A percentile compares a stretch with the other conserved stretches of the same genome.
Evolutionary conservation across 2,797 vertebrate species (phyloP).

Genomic region (Cryptoblepharus egeriae): DNA sequence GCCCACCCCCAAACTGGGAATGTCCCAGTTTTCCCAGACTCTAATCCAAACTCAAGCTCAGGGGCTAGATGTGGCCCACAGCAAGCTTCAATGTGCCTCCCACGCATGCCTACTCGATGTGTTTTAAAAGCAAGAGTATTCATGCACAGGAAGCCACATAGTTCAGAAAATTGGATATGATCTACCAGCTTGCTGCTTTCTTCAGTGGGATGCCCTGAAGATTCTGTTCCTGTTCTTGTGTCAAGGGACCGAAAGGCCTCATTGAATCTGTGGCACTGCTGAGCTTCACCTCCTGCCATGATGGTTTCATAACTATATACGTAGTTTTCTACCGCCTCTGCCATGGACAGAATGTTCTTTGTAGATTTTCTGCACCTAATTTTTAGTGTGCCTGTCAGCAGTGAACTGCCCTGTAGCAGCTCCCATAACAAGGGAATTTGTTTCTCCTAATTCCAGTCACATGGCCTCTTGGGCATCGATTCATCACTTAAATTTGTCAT

Average conservation of each 20-base stretch:
- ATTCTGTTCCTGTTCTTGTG: slow-evolving; percentile 58
- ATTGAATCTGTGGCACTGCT: slow-evolving; percentile 56
- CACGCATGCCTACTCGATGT: too few relatives aligned
- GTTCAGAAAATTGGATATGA: slow-evolving; percentile 34
- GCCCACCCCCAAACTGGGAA: too few relatives aligned
- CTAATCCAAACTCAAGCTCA: too few relatives aligned
- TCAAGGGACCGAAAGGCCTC: slow-evolving; percentile 50
- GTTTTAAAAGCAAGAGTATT: too few relatives aligned
- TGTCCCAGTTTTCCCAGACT: too few relatives aligned
- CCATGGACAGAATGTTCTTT: slow-evolving; percentile 64
- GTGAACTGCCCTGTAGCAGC: slow-evolving; percentile 69
- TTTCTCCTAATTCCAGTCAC: slow-evolving; percentile 71
- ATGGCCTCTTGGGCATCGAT: slow-evolving; percentile 73
- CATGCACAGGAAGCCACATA: too few relatives aligned
- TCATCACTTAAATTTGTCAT: slow-evolving; percentile 75
- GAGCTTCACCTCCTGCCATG: slow-evolving; percentile 67
- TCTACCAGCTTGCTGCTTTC: slow-evolving; percentile 53
- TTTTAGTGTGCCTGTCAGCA: slow-evolving; percentile 68
- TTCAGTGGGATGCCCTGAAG: slow-evolving; percentile 43
- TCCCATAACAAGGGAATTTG: slow-evolving; percentile 71
- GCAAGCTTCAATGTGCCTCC: too few relatives aligned
- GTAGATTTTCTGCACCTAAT: slow-evolving; percentile 63
- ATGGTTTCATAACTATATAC: slow-evolving; percentile 73
- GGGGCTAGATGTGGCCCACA: too few relatives aligned
- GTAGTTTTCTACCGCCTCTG: slow-evolving; percentile 60